phyloP scores from a whole-genome alignment of 2,888 invertebrate genomes.

The Candidula unifasciata region DNA sequence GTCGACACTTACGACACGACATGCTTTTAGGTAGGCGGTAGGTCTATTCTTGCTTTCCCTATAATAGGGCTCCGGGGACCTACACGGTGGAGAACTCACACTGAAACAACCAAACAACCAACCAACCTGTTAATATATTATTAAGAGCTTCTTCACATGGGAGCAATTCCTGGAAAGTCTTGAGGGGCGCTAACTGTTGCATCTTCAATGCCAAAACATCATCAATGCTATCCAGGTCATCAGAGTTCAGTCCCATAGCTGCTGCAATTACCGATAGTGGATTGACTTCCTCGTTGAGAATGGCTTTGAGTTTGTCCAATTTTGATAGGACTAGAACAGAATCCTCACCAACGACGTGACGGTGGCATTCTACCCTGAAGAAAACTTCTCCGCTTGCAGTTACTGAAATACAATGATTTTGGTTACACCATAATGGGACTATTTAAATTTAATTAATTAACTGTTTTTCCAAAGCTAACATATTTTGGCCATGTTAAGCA shows the following conservation, averaged over 20 bases:
- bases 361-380: slow-evolving; percentile 37
- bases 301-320: slow-evolving; percentile 43
- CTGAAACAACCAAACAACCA: background rate
- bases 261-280: slow-evolving; percentile 42
- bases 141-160: slow-evolving; percentile 31
- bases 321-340: slow-evolving; percentile 12
- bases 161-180: slow-evolving; percentile 40
- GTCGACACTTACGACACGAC: too few relatives aligned
- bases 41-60: too few relatives aligned
- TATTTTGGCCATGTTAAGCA: too few relatives aligned
- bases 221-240: slow-evolving; percentile 43
- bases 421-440: too few relatives aligned
- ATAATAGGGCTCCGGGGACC: too few relatives aligned
- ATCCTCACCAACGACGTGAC: slow-evolving; percentile 35
- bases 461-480: too few relatives aligned
- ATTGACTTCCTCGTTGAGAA: slow-evolving; percentile 45
- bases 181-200: slow-evolving; percentile 22
- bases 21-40: too few relatives aligned
- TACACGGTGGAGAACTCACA: too few relatives aligned
- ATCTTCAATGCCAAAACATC: slow-evolving; percentile 37
- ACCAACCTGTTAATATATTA: slow-evolving; percentile 19
- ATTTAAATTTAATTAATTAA: too few relatives aligned
- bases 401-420: slow-evolving; percentile 16
- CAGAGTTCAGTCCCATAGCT: slow-evolving; percentile 35
- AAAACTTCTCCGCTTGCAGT: slow-evolving; percentile 39